Evolutionary conservation across 2,797 vertebrate species (phyloP), one percentile per base, ranked within the genome.

Genomic region (Notolabrus celidotus): DNA sequence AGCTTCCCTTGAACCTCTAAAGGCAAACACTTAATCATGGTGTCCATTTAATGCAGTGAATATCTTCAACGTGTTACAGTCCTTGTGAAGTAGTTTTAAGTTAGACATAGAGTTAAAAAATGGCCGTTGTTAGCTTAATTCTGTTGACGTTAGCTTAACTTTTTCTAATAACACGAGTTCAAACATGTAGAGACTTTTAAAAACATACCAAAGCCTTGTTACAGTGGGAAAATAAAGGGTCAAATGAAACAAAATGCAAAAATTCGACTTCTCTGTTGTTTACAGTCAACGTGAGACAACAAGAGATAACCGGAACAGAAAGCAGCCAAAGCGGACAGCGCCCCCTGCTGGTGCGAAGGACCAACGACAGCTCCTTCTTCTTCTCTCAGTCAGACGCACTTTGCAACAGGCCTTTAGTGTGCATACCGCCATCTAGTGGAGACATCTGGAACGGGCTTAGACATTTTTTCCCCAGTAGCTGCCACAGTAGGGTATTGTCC

Each of bases 21-120:
- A 31, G 94, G 84, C 80, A 99, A 90, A 81, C 86, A 67, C 75
- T 88, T 96, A 82, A 99, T 98, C 98, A 99, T 98, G 58, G 72
- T 64, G 38, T 20, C n/a, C 4, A 20, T 41, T 46, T 1, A 1
- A 34, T 1, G 0, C 8, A 5, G 15, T 5, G 5, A 27, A 27
- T 27, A 25, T 31, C 7, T 31, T 31, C 29, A 27, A 27, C 29
- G 8, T 31, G 29, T 31, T 25, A 27, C 25, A 27, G 29, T 31
- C 29, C 27, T 3, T 3, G 27, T n/a, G n/a, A n/a, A n/a, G n/a
- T n/a, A 8, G 29, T 31, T 27, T 27, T 27, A 27, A 3, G 27
- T 27, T 27, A 27, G 27, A n/a, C n/a, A n/a, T n/a, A n/a, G n/a
- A n/a, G 9, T 1, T 56, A 5, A 8, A 47, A 8, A 20, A 10